Conservation (phyloP, 37 sponge, comb jelly and placozoan genomes). For the Diacarnus erythraeanus region DNA sequence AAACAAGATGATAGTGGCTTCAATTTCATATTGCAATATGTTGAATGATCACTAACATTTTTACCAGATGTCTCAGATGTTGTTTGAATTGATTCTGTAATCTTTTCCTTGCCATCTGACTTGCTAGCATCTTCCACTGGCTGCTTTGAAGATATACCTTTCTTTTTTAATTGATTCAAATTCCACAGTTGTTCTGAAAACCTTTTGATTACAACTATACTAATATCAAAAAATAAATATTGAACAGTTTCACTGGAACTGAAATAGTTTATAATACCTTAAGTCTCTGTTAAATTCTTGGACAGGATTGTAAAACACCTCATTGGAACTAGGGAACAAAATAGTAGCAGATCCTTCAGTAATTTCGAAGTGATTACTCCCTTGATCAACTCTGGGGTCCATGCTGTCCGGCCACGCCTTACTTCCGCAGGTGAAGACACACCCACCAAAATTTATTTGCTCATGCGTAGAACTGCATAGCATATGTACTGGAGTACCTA, state of each 20-base stretch:
- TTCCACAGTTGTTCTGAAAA: constrained; percentile 58
- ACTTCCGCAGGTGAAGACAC: no score
- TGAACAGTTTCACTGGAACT: no score
- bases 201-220: constrained; percentile 70
- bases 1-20: not conserved
- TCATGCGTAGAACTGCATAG: not conserved
- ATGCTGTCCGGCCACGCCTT: not conserved
- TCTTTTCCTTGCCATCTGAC: not conserved
- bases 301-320: constrained; percentile 97
- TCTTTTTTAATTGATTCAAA: constrained; percentile 6
- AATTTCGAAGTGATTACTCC: constrained; percentile 12
- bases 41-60: not conserved
- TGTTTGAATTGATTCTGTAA: not conserved
- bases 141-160: no score
- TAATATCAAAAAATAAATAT: no score
- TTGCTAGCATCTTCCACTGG: not conserved
- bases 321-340: constrained; percentile 71
- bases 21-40: not conserved
- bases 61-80: not conserved
- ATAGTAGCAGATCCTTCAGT: constrained; percentile 92
- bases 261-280: no score
- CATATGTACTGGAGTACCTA: no score
- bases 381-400: no score
- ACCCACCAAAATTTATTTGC: not conserved
- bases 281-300: constrained; percentile 97